Evolutionary conservation across 2,888 invertebrate species (phyloP).

Genomic region (Rosalia funebris): DNA sequence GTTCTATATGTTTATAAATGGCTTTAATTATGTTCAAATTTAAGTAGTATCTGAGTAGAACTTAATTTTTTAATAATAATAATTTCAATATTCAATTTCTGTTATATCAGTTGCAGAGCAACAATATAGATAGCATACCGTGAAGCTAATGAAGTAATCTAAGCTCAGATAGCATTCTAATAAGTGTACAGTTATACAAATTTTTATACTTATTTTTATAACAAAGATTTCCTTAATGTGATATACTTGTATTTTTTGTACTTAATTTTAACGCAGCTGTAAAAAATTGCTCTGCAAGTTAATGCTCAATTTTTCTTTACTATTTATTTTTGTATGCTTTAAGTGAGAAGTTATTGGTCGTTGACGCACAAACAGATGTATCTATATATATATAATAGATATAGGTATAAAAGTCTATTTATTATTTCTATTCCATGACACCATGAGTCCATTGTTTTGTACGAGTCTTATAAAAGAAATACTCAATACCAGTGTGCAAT

Average conservation of each 20-base stretch:
- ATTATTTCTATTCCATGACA: constrained; percentile 1
- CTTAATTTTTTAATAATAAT: too few relatives aligned
- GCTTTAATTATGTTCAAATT: too few relatives aligned
- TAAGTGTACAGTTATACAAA: constrained; percentile 14
- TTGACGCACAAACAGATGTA: constrained; percentile 18
- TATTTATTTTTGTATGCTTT: constrained; percentile 18
- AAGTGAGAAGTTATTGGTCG: not conserved
- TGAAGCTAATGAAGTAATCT: too few relatives aligned
- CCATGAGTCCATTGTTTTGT: not conserved
- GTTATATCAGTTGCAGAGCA: too few relatives aligned
- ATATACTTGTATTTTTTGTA: constrained; percentile 28
- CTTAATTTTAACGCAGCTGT: constrained; percentile 22
- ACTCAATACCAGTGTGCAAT: constrained; percentile 24
- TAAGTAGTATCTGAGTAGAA: too few relatives aligned
- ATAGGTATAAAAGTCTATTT: not conserved
- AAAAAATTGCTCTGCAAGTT: constrained; percentile 17
- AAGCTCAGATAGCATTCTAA: not conserved
- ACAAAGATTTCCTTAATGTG: constrained; percentile 21
- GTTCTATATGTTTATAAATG: too few relatives aligned
- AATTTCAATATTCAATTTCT: too few relatives aligned
- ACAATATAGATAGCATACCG: too few relatives aligned
- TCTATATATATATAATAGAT: not conserved
- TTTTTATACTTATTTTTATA: constrained; percentile 29
- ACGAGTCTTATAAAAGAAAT: constrained; percentile 6
- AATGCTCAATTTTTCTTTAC: constrained; percentile 38